phyloP scores from a whole-genome alignment of 2,113 vertebrate genomes.

The Neolamprologus hecqui region DNA sequence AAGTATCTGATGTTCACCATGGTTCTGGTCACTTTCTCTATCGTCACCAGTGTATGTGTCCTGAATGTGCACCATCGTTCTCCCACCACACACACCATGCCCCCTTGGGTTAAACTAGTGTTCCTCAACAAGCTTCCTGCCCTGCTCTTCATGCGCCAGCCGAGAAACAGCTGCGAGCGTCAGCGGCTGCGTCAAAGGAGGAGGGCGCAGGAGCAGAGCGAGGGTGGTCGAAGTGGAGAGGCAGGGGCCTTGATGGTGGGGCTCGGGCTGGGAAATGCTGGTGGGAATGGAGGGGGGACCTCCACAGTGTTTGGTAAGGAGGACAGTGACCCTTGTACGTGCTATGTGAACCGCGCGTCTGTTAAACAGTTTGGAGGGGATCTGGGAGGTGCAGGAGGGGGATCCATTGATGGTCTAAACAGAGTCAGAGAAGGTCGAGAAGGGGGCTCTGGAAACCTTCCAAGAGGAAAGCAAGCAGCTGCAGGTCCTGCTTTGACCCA shows the following conservation, averaged over 20 bases:
- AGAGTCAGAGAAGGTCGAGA: constrained; percentile 69
- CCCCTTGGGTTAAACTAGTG: constrained; percentile 87
- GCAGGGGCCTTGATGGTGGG: constrained; percentile 61
- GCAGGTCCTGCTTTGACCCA: constrained; percentile 66
- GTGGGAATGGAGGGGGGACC: constrained; percentile 32
- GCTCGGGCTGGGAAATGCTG: constrained; percentile 33
- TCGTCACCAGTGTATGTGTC: constrained; percentile 92
- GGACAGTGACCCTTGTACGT: constrained; percentile 73
- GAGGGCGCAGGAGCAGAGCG: constrained; percentile 71
- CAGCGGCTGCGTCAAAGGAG: constrained; percentile 81
- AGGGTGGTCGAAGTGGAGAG: constrained; percentile 44
- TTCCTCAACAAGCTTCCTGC: constrained; percentile 88
- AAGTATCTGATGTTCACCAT: constrained; percentile 99
- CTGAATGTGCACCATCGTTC: constrained; percentile 95
- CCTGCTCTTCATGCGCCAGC: constrained; percentile 92
- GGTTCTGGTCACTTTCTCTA: constrained; percentile 96
- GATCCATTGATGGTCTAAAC: constrained; percentile 70
- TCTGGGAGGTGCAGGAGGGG: constrained; percentile 53
- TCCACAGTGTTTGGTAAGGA: constrained; percentile 56
- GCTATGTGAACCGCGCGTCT: constrained; percentile 80
- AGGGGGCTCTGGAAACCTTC: constrained; percentile 42
- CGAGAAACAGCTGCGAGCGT: constrained; percentile 82
- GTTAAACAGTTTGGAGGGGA: constrained; percentile 75
- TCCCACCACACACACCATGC: constrained; percentile 95
- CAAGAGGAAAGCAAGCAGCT: constrained; percentile 54